Evolutionary conservation across 2,113 vertebrate genomes (phyloP), one percentile per base, ranked within the genome.

Genomic region (Larimichthys polyactis): DNA sequence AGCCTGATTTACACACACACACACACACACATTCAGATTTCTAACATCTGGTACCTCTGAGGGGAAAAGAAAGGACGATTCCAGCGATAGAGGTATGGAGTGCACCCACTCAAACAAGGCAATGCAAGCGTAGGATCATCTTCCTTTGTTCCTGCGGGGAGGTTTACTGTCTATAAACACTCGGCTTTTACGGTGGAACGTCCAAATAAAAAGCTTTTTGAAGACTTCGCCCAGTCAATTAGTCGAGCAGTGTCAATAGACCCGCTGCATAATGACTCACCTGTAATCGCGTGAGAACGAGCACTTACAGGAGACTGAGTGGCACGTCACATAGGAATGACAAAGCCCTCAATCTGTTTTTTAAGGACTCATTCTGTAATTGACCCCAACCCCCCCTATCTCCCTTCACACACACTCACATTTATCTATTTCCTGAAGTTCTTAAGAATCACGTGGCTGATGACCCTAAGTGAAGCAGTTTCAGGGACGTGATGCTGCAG

Each of bases 121-220:
- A 44, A 84, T 36, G 66, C 71, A 17, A 82, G 73, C 6, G 20
- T n/a, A 63, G 76, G 84, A 82, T 92, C 79, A 83, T 91, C 78
- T 73, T 62, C 87, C 77, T 93, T 93, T 92, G 85, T 93, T 90
- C 91, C 81, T 78, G 60, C 3, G 52, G 63, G 75, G 85, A 88
- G 68, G 73, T 91, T 92, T 82, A 89, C 86, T 89, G 86, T 91
- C 90, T 84, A 82, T 90, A 95, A 94, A 95, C 84, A 89, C 79
- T 90, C 17, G 11, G 75, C 85, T 92, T 94, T 93, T 94, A 94
- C 57, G 82, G 87, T 67, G 78, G 87, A 89, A 88, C 62, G 74
- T 93, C 84, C 85, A 87, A 91, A 91, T 91, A 93, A 94, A 93
- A 94, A 91, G 86, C 90, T 90, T 94, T 93, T 91, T 94, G 92